Conservation (phyloP, 1,140 invertebrate species). For the Bathynomus jamesi region DNA sequence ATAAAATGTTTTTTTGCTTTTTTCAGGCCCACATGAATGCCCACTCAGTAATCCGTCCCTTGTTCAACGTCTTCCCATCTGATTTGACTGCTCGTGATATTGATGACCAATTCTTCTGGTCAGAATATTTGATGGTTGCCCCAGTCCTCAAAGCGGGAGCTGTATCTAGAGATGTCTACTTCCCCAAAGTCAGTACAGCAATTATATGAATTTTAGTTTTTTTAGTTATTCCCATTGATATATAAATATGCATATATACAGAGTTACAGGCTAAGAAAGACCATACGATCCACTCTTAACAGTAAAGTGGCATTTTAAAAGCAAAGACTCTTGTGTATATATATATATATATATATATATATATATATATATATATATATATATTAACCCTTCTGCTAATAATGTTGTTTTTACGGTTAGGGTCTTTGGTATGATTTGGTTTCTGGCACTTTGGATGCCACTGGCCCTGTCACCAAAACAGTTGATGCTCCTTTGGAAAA, state of each 20-base stretch:
- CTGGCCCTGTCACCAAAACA: neutral
- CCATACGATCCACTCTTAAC: too few relatives aligned
- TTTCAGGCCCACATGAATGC: slow-evolving; percentile 40
- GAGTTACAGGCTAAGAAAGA: too few relatives aligned
- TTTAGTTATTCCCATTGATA: neutral
- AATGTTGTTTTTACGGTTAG: neutral
- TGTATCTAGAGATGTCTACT: slow-evolving; percentile 21
- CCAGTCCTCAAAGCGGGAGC: slow-evolving; percentile 59
- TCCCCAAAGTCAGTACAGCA: slow-evolving; percentile 18
- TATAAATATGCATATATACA: neutral
- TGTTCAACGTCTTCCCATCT: slow-evolving; percentile 44
- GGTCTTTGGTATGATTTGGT: slow-evolving; percentile 31
- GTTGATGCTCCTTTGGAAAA: slow-evolving; percentile 17
- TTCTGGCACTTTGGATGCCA: neutral
- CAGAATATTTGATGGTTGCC: slow-evolving; percentile 60
- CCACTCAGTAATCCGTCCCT: slow-evolving; percentile 43
- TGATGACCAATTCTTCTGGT: slow-evolving; percentile 74
- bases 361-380: neutral
- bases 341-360: neutral
- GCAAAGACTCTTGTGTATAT: neutral
- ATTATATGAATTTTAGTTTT: too few relatives aligned
- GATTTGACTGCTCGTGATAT: slow-evolving; percentile 44
- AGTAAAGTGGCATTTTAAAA: too few relatives aligned
- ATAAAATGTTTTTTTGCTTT: neutral
- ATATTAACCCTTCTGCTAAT: neutral